Base-by-base conservation (phyloP, 2,888 invertebrate species). In the Nemurella pictetii region DNA sequence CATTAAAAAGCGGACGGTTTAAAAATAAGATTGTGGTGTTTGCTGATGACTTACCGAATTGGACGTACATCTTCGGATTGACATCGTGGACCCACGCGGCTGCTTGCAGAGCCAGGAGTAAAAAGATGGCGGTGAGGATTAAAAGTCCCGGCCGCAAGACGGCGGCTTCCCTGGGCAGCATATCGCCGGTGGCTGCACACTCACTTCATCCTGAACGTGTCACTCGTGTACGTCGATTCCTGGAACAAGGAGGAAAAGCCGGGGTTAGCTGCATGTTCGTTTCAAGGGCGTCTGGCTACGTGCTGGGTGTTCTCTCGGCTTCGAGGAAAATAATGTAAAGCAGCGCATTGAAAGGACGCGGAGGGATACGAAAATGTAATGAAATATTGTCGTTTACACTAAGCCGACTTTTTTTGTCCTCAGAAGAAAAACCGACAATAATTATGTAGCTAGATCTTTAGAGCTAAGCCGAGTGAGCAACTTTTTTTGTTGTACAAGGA, bases 31-130 rank as follows among this genome's bases (percentile, higher is more conserved):
- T n/a, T n/a, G 55, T 55, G 12, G 3, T 20, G 55, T 55, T 55
- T 7, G 2, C 3, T 5, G 80, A n/a, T 32, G 86, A 89, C 92
- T 92, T 90, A 94, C 94, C 93, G 90, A 92, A 92, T 91, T 93
- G 93, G 89, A 94, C 91, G 90, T 93, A 92, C 89, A 95, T 91
- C 90, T 94, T 93, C 88, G 95, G 93, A 89, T 93, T 92, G 87
- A 94, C 92, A 90, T 95, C 95, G 88, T 94, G 94, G 90, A 94
- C 93, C 95, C 95, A 95, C 88, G 94, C 94, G 89, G 93, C 92
- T 88, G 92, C 92, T 89, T 92, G 91, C 89, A 91, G 91, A 87
- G 91, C 92, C 88, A 93, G 90, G 88, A 92, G 90, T 88, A 93
- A 90, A 88, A 93, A 89, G 55, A 81, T 73, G 27, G 55, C 72